Conservation (phyloP, 2,888 invertebrate species). For the Agriotes lineatus region DNA sequence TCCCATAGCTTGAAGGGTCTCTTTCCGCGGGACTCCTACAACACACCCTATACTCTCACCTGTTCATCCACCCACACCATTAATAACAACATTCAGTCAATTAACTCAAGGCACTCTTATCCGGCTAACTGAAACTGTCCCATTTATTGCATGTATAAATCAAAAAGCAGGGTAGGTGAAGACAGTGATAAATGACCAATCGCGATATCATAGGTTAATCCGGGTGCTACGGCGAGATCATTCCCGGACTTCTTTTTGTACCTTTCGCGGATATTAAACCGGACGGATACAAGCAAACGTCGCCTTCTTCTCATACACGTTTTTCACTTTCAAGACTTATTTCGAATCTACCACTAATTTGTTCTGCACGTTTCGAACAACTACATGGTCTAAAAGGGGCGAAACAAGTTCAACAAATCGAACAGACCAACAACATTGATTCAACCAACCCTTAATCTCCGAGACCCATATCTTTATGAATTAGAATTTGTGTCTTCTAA, state of each 20-base stretch:
- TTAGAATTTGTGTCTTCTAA: neutral
- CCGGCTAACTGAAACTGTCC: slow-evolving; percentile 32
- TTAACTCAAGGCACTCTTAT: slow-evolving; percentile 36
- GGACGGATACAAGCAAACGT: slow-evolving; percentile 2
- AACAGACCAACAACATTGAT: neutral
- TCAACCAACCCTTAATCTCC: slow-evolving; percentile 10
- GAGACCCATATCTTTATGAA: slow-evolving; percentile 5
- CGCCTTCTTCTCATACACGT: neutral
- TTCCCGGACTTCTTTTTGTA: slow-evolving; percentile 22
- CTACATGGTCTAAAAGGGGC: neutral
- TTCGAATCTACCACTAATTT: neutral
- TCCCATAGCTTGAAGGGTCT: slow-evolving; percentile 98
- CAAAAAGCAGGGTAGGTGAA: slow-evolving; percentile 34
- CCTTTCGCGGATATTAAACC: slow-evolving; percentile 17
- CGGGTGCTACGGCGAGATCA: slow-evolving; percentile 11
- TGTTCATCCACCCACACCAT: slow-evolving; percentile 42
- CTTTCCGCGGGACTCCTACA: slow-evolving; percentile 93
- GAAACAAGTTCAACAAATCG: neutral
- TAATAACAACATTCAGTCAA: slow-evolving; percentile 40
- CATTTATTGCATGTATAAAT: slow-evolving; percentile 43
- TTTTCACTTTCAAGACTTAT: neutral
- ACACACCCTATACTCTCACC: slow-evolving; percentile 58
- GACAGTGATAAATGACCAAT: slow-evolving; percentile 47
- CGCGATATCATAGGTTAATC: slow-evolving; percentile 46
- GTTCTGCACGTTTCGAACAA: neutral